phyloP scores from a whole-genome alignment of 2,113 vertebrate genomes.

The Pungitius pungitius region DNA sequence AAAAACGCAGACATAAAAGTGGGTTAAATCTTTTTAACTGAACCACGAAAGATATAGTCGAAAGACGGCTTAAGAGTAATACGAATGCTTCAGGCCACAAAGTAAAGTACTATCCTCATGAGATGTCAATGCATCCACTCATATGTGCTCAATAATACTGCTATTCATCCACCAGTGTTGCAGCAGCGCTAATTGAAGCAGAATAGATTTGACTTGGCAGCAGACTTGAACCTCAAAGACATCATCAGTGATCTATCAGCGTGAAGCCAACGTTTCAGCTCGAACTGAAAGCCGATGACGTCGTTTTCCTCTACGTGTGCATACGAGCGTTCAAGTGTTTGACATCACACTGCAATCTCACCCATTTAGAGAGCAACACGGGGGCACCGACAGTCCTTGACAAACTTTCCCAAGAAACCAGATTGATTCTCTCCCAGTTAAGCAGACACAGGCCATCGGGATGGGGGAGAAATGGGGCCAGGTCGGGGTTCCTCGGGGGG shows the following conservation, averaged over 20 bases:
- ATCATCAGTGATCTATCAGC: slow-evolving; percentile 34
- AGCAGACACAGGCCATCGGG: slow-evolving; percentile 7
- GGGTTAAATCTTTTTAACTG: neutral
- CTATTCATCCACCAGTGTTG: neutral
- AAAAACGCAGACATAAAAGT: neutral
- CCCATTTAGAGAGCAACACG: neutral
- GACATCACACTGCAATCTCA: neutral
- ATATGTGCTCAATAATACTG: neutral
- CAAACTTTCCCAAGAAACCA: slow-evolving; percentile 23
- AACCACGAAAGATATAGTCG: neutral
- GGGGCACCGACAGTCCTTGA: neutral
- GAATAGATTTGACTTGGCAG: neutral
- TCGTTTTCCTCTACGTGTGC: neutral
- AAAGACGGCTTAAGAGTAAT: neutral
- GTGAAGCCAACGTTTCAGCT: slow-evolving; percentile 23
- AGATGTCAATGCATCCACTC: neutral
- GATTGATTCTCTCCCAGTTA: neutral
- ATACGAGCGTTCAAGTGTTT: neutral
- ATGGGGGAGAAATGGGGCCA: neutral
- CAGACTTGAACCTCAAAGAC: slow-evolving; percentile 15
- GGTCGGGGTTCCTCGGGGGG: neutral
- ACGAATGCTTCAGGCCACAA: neutral
- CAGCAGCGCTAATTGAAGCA: neutral
- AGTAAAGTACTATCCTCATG: neutral
- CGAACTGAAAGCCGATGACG: neutral